Evolutionary conservation across 2,888 invertebrate genomes (phyloP).

Genomic region (Pseudolycoriella hygida): DNA sequence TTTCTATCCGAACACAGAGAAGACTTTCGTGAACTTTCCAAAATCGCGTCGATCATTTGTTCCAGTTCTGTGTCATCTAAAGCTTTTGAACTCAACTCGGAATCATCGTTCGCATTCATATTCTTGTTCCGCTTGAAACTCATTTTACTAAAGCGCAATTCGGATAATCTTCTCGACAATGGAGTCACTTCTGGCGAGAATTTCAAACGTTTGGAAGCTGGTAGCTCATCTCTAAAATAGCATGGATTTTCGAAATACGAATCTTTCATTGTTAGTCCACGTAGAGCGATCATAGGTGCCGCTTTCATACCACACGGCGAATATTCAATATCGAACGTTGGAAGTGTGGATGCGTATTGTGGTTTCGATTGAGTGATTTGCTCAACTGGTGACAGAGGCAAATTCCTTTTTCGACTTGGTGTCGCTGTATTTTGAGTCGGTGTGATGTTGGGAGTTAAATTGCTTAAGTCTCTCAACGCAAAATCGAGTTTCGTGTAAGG

Average conservation of each 20-base stretch:
- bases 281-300: conserved; percentile 23
- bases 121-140: background rate
- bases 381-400: background rate
- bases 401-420: conserved; percentile 2
- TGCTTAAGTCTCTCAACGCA: conserved; percentile 8
- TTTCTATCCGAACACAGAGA: conserved; percentile 17
- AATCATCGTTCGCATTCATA: conserved; percentile 9
- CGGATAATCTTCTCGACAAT: conserved; percentile 1
- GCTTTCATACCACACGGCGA: conserved; percentile 24
- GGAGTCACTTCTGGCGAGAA: conserved; percentile 6
- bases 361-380: background rate
- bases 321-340: conserved; percentile 25
- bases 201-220: conserved; percentile 9
- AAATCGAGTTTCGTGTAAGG: conserved; percentile 1
- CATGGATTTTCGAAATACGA: conserved; percentile 27
- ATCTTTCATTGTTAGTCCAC: conserved; percentile 25
- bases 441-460: conserved; percentile 7
- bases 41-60: conserved; percentile 28
- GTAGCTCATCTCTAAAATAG: conserved; percentile 17
- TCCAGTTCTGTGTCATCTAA: conserved; percentile 28
- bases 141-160: conserved; percentile 4
- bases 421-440: background rate
- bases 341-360: conserved; percentile 24
- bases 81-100: conserved; percentile 21
- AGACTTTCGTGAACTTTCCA: conserved; percentile 27